Evolutionary conservation across 2,888 invertebrate species (phyloP), one percentile per base, ranked within the genome.

Genomic region (Tetragonula carbonaria): DNA sequence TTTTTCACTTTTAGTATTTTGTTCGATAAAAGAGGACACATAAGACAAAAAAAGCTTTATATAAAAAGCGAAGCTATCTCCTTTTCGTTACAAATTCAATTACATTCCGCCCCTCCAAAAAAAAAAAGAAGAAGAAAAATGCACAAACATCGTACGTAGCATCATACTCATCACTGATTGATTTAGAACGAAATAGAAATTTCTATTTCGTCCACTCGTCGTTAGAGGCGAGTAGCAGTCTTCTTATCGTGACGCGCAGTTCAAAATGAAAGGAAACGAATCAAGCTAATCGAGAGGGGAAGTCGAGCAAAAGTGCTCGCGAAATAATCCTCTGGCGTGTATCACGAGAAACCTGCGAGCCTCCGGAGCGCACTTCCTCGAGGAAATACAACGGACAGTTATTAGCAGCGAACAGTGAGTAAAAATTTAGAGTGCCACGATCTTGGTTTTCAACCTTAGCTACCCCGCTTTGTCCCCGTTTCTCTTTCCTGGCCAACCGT

Each of bases 371-470:
- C 23, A 65, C n/a, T 5, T 62, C 11, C 16, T 28, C 23, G 75
- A 57, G 33, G 55, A 81, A 76, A 76, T 67, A 33, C 51, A 51
- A 55, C 62, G 63, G 28, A 68, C 71, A 70, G 67, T 78, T 78
- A 45, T 45, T 45, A 70, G 68, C 74, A 57, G 63, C 65, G 62
- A 51, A 59, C 51, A 21, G 45, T 18, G 18, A 77, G 63, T 45
- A 79, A 83, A 78, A 84, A 72, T 83, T 83, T 78, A n/a, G 50
- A 63, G 45, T 18, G 45, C 66, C 18, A 57, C 63, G 55, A 51
- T 57, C 23, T 18, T 57, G 63, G 53, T 73, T 80, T 28, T 83
- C 55, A 77, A 83, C 78, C 45, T 66, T 38, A 33, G 5, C 14
- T 4, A 28, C 6, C 0, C 38, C 11, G 55, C 81, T 73, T 67